Evolutionary conservation across 1,140 invertebrate genomes (phyloP).

Genomic region (Paraescarpia echinospica): DNA sequence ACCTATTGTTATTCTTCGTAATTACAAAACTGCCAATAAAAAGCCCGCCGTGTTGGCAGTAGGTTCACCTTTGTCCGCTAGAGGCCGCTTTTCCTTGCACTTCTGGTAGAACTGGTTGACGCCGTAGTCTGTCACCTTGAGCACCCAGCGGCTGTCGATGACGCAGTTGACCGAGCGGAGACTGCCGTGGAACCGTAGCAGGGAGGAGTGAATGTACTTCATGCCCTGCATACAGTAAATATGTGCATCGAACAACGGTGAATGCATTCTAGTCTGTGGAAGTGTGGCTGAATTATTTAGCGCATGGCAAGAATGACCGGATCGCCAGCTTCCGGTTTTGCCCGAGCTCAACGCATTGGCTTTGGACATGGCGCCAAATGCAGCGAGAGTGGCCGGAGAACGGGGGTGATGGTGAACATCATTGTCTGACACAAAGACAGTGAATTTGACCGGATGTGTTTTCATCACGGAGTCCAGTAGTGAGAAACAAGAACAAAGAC

Average conservation of each 20-base stretch:
- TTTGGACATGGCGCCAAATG: background rate
- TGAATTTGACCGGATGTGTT: background rate
- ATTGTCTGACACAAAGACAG: background rate
- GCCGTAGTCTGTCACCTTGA: constrained; percentile 97
- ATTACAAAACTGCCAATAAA: background rate
- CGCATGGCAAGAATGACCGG: background rate
- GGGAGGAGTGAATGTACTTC: constrained; percentile 86
- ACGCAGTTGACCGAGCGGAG: constrained; percentile 97
- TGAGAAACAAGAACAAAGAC: background rate
- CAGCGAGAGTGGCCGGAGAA: background rate
- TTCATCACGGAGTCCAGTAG: background rate
- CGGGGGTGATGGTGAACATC: background rate
- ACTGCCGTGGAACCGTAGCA: constrained; percentile 90
- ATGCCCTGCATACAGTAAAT: constrained; percentile 70
- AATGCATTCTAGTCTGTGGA: background rate
- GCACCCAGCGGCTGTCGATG: constrained; percentile 94
- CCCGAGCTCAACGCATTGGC: background rate
- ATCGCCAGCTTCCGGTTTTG: background rate
- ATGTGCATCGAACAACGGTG: background rate
- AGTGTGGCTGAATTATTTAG: background rate
- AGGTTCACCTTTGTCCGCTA: background rate
- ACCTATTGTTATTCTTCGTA: background rate
- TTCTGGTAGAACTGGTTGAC: constrained; percentile 54
- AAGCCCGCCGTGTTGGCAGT: background rate
- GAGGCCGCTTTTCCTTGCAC: background rate